Percentiles rank a stretch among this genome's conserved stretches.
phyloP scores from a whole-genome alignment of 1,140 invertebrate species.

The Tribolium madens region DNA sequence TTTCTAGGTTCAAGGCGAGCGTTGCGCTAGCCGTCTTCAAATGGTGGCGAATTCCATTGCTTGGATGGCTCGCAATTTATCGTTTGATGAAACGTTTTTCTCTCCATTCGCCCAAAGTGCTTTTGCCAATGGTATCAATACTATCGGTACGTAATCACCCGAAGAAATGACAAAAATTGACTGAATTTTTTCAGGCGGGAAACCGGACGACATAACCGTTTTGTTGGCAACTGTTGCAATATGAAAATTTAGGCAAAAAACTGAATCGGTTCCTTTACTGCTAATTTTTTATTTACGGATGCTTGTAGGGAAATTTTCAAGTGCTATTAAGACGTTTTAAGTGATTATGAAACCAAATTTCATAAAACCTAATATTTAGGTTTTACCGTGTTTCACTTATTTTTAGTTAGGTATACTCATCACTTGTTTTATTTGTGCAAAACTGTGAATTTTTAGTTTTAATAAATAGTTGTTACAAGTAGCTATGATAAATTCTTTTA shows the following conservation, averaged over 20 bases:
- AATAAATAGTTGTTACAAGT: conserved; percentile 56
- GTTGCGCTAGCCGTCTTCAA: conserved; percentile 82
- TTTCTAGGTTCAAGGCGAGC: conserved; percentile 74
- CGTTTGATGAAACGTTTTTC: conserved; percentile 93
- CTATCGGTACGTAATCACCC: conserved; percentile 77
- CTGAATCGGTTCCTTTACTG: conserved; percentile 16
- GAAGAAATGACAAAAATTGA: not conserved
- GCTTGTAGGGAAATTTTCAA: conserved; percentile 22
- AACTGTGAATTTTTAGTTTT: conserved; percentile 54
- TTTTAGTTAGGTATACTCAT: conserved; percentile 50
- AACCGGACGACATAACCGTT: conserved; percentile 98
- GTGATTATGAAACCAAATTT: conserved; percentile 50
- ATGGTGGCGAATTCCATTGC: conserved; percentile 94
- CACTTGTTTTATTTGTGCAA: conserved; percentile 59
- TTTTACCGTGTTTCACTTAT: conserved; percentile 39
- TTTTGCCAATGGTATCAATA: conserved; percentile 90
- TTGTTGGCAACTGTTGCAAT: conserved; percentile 89
- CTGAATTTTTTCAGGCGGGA: conserved; percentile 82
- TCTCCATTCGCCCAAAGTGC: conserved; percentile 96
- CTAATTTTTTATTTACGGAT: conserved; percentile 10
- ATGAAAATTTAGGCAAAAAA: conserved; percentile 48
- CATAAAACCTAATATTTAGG: conserved; percentile 59
- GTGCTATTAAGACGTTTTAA: conserved; percentile 29
- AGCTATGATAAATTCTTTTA: conserved; percentile 21
- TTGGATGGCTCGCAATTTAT: conserved; percentile 91